phyloP scores from a whole-genome alignment of 2,888 invertebrate species.

The Bedellia somnulentella region DNA sequence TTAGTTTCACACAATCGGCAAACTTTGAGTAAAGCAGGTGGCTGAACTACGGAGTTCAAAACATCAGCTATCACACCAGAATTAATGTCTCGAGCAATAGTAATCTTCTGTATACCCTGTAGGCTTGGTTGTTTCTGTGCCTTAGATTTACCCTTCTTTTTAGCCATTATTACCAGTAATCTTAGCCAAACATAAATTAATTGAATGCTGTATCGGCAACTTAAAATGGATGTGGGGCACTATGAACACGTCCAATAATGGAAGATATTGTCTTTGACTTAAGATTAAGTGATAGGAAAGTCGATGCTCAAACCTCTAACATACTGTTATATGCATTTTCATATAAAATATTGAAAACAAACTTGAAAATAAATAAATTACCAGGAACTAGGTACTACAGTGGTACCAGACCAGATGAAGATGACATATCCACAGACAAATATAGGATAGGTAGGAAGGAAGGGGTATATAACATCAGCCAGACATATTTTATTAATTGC shows the following conservation, averaged over 20 bases:
- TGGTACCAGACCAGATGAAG: no score
- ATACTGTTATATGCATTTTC: no score
- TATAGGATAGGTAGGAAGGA: no score
- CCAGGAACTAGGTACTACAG: no score
- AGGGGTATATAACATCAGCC: no score
- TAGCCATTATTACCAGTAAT: no score
- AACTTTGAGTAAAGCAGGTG: conserved; percentile 28
- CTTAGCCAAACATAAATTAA: conserved; percentile 7
- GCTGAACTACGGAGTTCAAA: conserved; percentile 17
- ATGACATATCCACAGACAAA: no score
- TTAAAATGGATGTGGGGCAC: no score
- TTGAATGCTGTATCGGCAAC: neutral
- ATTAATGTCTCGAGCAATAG: neutral
- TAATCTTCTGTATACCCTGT: neutral
- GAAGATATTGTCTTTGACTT: conserved; percentile 2
- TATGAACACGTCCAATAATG: no score
- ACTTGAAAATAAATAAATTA: no score
- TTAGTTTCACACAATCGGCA: conserved; percentile 47
- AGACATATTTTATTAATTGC: no score
- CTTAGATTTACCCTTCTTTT: conserved; percentile 26
- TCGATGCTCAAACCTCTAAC: no score
- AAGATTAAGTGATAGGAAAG: neutral
- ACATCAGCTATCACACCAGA: conserved; percentile 14
- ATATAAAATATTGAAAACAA: neutral
- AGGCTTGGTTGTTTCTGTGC: conserved; percentile 12